phyloP scores from a whole-genome alignment of 2,113 vertebrate genomes.

The Crotalus tigris region DNA sequence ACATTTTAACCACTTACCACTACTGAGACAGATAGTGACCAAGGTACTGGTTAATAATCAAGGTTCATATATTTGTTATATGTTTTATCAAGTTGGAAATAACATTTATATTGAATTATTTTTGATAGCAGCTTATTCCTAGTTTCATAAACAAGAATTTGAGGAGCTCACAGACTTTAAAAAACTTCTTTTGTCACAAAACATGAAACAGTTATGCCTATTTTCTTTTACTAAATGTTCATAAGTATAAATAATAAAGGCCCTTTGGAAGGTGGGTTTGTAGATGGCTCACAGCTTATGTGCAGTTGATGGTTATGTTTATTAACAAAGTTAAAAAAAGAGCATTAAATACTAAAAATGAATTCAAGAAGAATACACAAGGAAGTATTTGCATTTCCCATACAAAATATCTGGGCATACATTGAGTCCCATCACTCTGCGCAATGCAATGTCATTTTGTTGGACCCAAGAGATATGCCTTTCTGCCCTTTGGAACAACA shows the following conservation, averaged over 20 bases:
- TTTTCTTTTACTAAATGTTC: slow-evolving; percentile 16
- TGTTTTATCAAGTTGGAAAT: neutral
- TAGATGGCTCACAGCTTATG: slow-evolving; percentile 4
- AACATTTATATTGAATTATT: neutral
- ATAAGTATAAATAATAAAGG: slow-evolving; percentile 11
- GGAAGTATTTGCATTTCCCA: neutral
- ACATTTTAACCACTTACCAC: neutral
- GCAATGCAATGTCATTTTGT: neutral
- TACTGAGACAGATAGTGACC: neutral
- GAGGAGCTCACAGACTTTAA: neutral
- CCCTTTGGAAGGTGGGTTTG: neutral
- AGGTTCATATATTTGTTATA: neutral
- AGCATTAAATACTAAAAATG: slow-evolving; percentile 5
- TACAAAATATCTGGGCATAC: neutral
- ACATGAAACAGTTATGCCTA: neutral
- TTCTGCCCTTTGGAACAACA: neutral
- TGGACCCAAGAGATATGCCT: neutral
- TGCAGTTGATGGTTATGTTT: slow-evolving; percentile 4
- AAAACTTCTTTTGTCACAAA: neutral
- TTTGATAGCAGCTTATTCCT: neutral
- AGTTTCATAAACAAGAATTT: neutral
- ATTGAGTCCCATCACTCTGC: neutral
- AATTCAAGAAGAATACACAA: neutral
- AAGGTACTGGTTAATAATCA: neutral
- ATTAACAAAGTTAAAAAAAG: neutral